Evolutionary conservation across 1,140 invertebrate species (phyloP), one percentile per base, ranked within the genome.

Genomic region (Temnothorax longispinosus): DNA sequence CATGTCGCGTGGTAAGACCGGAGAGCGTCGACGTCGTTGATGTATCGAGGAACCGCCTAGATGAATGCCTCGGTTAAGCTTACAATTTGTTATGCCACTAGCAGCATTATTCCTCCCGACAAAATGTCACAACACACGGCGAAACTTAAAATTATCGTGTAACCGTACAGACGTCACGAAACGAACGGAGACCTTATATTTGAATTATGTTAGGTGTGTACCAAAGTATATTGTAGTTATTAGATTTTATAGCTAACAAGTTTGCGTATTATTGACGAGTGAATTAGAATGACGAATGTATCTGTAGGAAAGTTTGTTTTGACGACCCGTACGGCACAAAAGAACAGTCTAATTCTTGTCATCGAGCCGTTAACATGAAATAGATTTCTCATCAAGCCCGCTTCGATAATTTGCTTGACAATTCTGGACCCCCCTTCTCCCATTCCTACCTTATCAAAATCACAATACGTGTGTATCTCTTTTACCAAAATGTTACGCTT

Each of bases 81-180:
- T 52, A 69, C 62, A 54, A 80, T 80, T 54, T 80, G 77, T 80
- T 69, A 54, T 67, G 15, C 27, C 38, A 18, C 77, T 38, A 54
- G 5, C 62, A 13, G 44, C 47, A 13, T 67, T 1, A 1, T 76
- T 76, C 38, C 38, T 32, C 8, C 3, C 8, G 54, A 80, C 41
- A 50, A 65, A 54, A 27, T 69, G 77, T 80, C 64, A 54, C 18
- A 52, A 78, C 41, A 64, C 38, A 50, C 4, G 8, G 15, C 41
- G 47, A n/a, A 56, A 56, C 58, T 77, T 64, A 11, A 80, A 69
- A 38, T 69, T 80, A 38, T 13, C 10, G 44, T 54, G 69, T 6
- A 52, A 54, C 35, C 47, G 5, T 35, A 27, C 18, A 32, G 13
- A 52, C n/a, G 35, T 52, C 7, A 41, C 35, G 21, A 58, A n/a